Percentiles rank a stretch among this genome's conserved stretches.
phyloP scores from a whole-genome alignment of 1,140 invertebrate species.

The Apocrypta bakeri region DNA sequence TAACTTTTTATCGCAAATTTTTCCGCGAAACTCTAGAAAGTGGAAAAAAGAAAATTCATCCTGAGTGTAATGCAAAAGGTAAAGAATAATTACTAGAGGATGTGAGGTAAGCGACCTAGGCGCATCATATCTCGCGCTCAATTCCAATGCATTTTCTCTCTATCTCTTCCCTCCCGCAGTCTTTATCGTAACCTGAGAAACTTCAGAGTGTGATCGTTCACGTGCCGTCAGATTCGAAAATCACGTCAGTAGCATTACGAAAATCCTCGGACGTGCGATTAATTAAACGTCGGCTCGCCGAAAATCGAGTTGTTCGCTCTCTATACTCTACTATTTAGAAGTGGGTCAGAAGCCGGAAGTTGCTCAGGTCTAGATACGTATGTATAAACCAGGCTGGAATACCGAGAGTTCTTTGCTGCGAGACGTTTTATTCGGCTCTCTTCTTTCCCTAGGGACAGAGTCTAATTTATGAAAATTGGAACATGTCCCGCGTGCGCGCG shows the following conservation, averaged over 20 bases:
- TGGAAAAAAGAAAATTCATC: no score
- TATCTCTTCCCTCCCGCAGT: no score
- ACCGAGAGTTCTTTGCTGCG: not conserved
- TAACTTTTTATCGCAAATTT: no score
- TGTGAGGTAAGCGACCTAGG: no score
- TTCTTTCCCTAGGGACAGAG: not conserved
- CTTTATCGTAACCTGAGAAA: not conserved
- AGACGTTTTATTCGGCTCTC: not conserved
- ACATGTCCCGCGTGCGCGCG: no score
- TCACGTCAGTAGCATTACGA: not conserved
- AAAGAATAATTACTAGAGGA: no score
- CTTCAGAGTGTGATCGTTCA: not conserved
- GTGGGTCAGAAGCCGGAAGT: conserved; percentile 31
- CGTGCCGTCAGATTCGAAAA: not conserved
- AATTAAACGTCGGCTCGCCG: conserved; percentile 12
- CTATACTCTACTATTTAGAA: not conserved
- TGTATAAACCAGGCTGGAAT: conserved; percentile 9
- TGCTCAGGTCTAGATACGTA: not conserved
- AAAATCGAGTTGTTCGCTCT: conserved; percentile 2
- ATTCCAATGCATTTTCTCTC: no score
- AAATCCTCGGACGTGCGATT: not conserved
- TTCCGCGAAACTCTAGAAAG: no score
- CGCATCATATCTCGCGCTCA: no score
- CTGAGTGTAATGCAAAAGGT: no score
- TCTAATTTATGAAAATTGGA: not conserved